A percentile compares a stretch with the other conserved stretches of the same genome.
phyloP scores from a whole-genome alignment of 2,888 invertebrate species.

The Trichogramma evanescens region DNA sequence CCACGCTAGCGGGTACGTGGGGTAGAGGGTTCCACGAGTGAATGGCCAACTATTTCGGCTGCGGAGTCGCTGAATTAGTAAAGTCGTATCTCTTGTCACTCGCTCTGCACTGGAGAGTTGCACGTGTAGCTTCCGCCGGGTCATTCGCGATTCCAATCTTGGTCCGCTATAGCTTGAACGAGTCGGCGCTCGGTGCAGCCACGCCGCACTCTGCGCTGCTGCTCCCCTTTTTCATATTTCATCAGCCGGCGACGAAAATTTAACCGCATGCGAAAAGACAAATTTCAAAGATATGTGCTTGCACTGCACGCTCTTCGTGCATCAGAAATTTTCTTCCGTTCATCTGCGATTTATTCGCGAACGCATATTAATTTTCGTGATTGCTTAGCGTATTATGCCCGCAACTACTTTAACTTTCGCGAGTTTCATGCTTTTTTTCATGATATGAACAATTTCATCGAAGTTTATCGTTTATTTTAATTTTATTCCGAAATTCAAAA shows the following conservation, averaged over 20 bases:
- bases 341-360: too few relatives aligned
- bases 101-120: not conserved
- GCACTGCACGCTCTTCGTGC: too few relatives aligned
- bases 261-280: not conserved
- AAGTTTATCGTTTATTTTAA: too few relatives aligned
- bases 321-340: too few relatives aligned
- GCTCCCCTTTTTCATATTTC: conserved; percentile 13
- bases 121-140: not conserved
- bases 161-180: not conserved
- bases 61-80: conserved; percentile 12
- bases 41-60: conserved; percentile 9
- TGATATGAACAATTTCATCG: too few relatives aligned
- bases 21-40: too few relatives aligned
- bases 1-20: conserved; percentile 6
- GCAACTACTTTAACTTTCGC: too few relatives aligned
- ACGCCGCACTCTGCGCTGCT: conserved; percentile 11
- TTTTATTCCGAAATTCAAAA: too few relatives aligned
- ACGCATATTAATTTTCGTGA: too few relatives aligned
- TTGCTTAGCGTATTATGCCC: too few relatives aligned
- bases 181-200: not conserved
- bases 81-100: conserved; percentile 9
- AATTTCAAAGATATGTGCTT: too few relatives aligned
- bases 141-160: conserved; percentile 19
- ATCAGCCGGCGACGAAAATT: conserved; percentile 5
- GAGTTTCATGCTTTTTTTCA: too few relatives aligned